phyloP scores from a whole-genome alignment of 2,888 invertebrate species.

The Hybos culiciformis region DNA sequence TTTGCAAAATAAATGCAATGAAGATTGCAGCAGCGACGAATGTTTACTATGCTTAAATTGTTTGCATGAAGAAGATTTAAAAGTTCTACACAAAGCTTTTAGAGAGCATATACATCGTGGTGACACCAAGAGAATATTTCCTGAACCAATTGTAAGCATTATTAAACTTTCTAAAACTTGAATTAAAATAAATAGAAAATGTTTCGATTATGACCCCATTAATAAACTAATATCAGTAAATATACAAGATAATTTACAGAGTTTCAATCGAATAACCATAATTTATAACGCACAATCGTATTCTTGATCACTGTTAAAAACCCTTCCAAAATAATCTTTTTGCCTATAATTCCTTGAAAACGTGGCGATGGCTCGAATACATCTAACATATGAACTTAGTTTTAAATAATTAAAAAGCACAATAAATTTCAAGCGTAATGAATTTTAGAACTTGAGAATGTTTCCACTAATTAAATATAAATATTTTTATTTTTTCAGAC shows the following conservation, averaged over 20 bases:
- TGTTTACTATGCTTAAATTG: conserved; percentile 75
- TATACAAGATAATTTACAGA: neutral
- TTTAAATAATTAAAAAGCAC: too few relatives aligned
- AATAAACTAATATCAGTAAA: neutral
- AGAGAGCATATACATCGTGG: conserved; percentile 67
- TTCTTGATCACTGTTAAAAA: neutral
- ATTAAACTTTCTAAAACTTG: too few relatives aligned
- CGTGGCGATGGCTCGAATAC: too few relatives aligned
- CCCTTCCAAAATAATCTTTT: neutral
- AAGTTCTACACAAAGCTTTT: conserved; percentile 52
- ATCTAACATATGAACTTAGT: too few relatives aligned
- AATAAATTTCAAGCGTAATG: too few relatives aligned
- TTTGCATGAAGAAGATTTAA: conserved; percentile 43
- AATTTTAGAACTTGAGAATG: too few relatives aligned
- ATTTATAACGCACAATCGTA: conserved; percentile 9
- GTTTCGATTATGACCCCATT: too few relatives aligned
- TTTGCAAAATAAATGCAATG: conserved; percentile 38
- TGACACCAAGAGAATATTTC: conserved; percentile 70
- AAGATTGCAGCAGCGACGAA: conserved; percentile 47
- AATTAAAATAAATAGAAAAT: too few relatives aligned
- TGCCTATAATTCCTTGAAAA: neutral
- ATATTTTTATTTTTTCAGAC: conserved; percentile 16
- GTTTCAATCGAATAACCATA: conserved; percentile 11
- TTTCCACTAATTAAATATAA: too few relatives aligned
- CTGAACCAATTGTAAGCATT: conserved; percentile 45